Evolutionary conservation across 2,797 vertebrate species (phyloP).

Genomic region (Brachymystax lenok): DNA sequence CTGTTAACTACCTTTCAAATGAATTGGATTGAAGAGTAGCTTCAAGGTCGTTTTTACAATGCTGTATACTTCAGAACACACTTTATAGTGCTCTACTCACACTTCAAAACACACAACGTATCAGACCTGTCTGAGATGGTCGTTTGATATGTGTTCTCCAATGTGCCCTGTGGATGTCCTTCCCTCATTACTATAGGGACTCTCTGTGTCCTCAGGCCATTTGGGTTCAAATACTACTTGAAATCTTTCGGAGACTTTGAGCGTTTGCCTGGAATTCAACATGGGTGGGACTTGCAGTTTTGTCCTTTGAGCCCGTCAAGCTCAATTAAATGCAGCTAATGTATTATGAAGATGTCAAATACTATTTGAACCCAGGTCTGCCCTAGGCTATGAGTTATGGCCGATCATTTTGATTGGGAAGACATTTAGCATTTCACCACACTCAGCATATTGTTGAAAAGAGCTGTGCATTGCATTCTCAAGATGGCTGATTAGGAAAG

Average conservation of each 20-base stretch:
- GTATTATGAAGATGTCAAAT: not conserved
- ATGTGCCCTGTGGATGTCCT: not conserved
- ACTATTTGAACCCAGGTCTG: not conserved
- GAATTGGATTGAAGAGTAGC: not conserved
- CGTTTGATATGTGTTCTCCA: constrained; percentile 55
- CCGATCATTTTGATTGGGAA: constrained; percentile 63
- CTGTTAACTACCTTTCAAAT: not conserved
- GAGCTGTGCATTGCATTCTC: constrained; percentile 42
- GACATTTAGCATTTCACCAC: constrained; percentile 62
- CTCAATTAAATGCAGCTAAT: not conserved
- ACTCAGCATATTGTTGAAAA: constrained; percentile 58
- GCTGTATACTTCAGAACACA: constrained; percentile 53
- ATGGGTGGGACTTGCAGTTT: too few relatives aligned
- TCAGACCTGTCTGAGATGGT: not conserved
- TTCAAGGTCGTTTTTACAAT: constrained; percentile 31
- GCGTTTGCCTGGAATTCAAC: too few relatives aligned
- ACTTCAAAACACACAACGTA: too few relatives aligned
- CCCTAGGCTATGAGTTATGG: constrained; percentile 36
- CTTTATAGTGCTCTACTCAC: not conserved
- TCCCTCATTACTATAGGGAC: constrained; percentile 24
- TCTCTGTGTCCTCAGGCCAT: constrained; percentile 46
- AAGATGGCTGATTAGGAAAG: constrained; percentile 53
- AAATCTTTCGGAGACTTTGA: too few relatives aligned
- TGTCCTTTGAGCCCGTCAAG: too few relatives aligned
- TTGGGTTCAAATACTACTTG: not conserved